These are phyloP conservation scores for Sebastes paucispinis DNA, from an alignment of 2,797 vertebrate species.

Conservation along the genomic window DNA sequence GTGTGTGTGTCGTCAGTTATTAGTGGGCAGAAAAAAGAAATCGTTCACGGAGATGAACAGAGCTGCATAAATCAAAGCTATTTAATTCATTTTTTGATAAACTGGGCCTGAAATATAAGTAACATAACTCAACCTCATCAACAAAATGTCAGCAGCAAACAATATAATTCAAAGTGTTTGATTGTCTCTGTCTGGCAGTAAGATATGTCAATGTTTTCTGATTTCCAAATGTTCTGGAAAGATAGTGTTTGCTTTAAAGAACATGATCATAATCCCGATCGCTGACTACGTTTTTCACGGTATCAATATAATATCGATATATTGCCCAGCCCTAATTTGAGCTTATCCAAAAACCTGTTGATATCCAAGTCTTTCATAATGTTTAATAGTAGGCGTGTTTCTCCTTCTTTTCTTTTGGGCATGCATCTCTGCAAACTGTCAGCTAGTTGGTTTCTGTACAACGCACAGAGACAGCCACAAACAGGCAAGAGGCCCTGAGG, in stretches of 20 bases:
- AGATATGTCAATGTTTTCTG: background rate
- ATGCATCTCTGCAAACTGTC: too few relatives aligned
- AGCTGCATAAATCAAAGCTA: background rate
- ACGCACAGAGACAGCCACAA: too few relatives aligned
- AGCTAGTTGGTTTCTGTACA: too few relatives aligned
- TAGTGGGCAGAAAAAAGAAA: constrained; percentile 8
- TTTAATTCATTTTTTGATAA: background rate
- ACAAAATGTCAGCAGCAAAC: background rate
- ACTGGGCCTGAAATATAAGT: background rate
- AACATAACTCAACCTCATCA: background rate
- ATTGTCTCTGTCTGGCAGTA: background rate
- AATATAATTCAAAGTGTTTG: background rate
- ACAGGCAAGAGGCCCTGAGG: too few relatives aligned
- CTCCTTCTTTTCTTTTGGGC: too few relatives aligned
- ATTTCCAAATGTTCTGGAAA: background rate
- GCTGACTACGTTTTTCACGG: too few relatives aligned
- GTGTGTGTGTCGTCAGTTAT: background rate
- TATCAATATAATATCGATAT: too few relatives aligned
- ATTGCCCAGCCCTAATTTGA: too few relatives aligned
- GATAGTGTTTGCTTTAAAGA: background rate
- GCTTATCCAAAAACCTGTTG: too few relatives aligned
- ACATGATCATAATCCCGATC: too few relatives aligned
- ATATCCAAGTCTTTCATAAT: too few relatives aligned
- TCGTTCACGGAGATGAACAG: constrained; percentile 5
- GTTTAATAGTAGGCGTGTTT: too few relatives aligned